Evolutionary conservation across 2,797 vertebrate genomes (phyloP), one percentile per base, ranked within the genome.

Genomic region (Syngnathus acus): DNA sequence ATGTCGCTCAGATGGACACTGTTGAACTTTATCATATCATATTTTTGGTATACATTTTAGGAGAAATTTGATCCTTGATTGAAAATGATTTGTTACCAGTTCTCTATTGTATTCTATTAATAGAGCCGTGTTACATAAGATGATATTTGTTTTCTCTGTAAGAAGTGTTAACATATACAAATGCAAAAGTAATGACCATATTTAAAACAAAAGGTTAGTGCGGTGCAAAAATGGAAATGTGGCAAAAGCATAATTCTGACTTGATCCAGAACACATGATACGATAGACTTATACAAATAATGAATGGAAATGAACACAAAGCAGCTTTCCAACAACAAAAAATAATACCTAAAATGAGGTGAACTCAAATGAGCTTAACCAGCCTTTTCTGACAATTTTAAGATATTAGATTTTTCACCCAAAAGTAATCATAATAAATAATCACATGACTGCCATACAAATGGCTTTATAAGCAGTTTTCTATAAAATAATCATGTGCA

Each of bases 1-100:
- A 71, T 84, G 80, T 78, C 72, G 65, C 45, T 77, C 70, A 64
- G 72, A 74, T 70, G 66, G 73, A 73, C 53, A 53, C 32, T 4
- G 42, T 61, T 48, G 13, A 54, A 26, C 13, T 23, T 4, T 23
- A 11, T 4, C 32, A 32, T 32, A 32, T 32, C 17, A 6, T 48
- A 14, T 45, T 11, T 14, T 45, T 16, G 3, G 47, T 48, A 16
- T 48, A 48, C 17, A 19, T 48, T 48, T 6, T 17, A 48, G 7
- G 47, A 17, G 14, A 48, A 48, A 48, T 48, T 17, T 48, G 14
- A 48, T 6, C 16, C 3, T 48, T 48, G 47, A 17, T 48, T 48
- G 5, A 6, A 16, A 16, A 17, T 48, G 5, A 16, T 5, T 48
- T 45, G 9, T 45, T 45, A 45, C 11, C 14, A 5, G 14, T 45